Conservation (phyloP, 2,797 vertebrate genomes). For the Gambelia wislizenii region DNA sequence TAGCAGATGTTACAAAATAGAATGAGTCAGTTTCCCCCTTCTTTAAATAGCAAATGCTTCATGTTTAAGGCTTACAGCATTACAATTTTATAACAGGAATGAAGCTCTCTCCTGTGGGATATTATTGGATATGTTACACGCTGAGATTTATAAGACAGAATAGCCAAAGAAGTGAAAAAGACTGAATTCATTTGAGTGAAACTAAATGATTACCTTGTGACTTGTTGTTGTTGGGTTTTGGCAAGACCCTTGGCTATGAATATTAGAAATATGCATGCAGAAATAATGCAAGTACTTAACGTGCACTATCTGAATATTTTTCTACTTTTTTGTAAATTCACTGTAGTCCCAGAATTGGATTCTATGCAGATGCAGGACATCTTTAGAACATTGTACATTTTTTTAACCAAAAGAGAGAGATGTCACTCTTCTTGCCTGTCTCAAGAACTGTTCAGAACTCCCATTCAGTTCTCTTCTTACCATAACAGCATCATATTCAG, state of each 20-base stretch:
- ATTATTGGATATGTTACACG: constrained; percentile 41
- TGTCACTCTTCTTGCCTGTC: background rate
- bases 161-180: constrained; percentile 29
- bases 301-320: background rate
- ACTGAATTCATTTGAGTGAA: constrained; percentile 21
- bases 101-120: constrained; percentile 50
- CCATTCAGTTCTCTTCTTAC: background rate
- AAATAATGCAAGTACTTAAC: background rate
- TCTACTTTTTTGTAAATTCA: background rate
- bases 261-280: background rate
- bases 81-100: constrained; percentile 52
- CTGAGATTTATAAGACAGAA: constrained; percentile 48
- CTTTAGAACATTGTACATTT: background rate
- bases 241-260: background rate
- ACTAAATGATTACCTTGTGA: constrained; percentile 29
- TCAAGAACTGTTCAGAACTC: background rate
- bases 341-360: background rate
- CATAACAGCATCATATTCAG: background rate
- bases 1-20: constrained; percentile 63
- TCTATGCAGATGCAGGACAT: background rate
- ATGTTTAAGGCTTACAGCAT: constrained; percentile 32
- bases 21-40: constrained; percentile 26
- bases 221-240: constrained; percentile 8
- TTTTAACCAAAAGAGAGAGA: background rate
- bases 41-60: constrained; percentile 48